A percentile compares a stretch with the other conserved stretches of the same genome.
These are phyloP conservation scores for Pseudachorutes palmiensis DNA, from an alignment of 1,140 invertebrate species.

Conservation along the genomic window DNA sequence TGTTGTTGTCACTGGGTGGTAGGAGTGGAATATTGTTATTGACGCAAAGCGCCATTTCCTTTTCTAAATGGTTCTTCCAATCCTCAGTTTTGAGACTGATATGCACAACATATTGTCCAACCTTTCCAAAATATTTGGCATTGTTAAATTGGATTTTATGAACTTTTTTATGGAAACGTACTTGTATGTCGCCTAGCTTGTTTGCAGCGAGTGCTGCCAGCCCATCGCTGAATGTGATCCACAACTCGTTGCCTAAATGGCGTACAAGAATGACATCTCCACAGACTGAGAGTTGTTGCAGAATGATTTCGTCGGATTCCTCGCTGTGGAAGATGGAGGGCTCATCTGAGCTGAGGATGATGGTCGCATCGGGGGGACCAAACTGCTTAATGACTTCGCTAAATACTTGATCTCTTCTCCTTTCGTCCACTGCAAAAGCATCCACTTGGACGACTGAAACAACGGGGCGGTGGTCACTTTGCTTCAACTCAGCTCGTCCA, in stretches of 20 bases:
- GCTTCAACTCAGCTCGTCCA: conserved; percentile 86
- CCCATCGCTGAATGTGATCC: conserved; percentile 81
- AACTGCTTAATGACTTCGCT: conserved; percentile 73
- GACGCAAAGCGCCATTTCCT: conserved; percentile 71
- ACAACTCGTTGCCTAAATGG: conserved; percentile 79
- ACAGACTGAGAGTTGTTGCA: conserved; percentile 63
- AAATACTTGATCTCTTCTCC: conserved; percentile 65
- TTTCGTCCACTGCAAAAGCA: conserved; percentile 64
- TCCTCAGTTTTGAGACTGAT: conserved; percentile 73
- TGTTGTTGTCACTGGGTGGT: conserved; percentile 32
- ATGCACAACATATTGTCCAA: conserved; percentile 59
- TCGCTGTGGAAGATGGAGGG: conserved; percentile 52
- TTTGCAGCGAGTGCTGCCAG: conserved; percentile 69
- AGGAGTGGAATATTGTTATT: conserved; percentile 69
- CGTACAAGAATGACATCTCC: conserved; percentile 82
- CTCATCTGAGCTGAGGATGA: conserved; percentile 56
- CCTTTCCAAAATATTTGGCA: too few species aligned
- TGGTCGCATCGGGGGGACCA: conserved; percentile 91
- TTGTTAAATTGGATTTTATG: too few species aligned
- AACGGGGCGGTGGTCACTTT: conserved; percentile 95
- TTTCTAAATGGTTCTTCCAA: conserved; percentile 69
- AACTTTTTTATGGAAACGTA: conserved; percentile 41
- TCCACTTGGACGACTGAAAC: conserved; percentile 83
- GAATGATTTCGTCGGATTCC: conserved; percentile 59
- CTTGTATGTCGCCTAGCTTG: conserved; percentile 41